Evolutionary conservation across 2,797 vertebrate genomes (phyloP).

Genomic region (Intellagama lesueurii): DNA sequence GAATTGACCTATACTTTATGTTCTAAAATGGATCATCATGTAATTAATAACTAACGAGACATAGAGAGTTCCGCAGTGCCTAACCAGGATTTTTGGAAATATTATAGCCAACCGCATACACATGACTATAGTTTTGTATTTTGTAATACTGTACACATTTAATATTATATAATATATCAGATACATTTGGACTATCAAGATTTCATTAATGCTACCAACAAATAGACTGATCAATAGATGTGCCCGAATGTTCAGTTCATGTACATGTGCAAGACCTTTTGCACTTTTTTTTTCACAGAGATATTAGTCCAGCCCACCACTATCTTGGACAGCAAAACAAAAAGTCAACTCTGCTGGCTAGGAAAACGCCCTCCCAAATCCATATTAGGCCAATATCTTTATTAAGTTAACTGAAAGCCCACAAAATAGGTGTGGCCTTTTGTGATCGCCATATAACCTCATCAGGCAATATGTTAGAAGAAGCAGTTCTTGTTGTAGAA

Average conservation of each 20-base stretch:
- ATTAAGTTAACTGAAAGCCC: not conserved
- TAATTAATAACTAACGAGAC: not conserved
- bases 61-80: not conserved
- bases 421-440: not conserved
- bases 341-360: not conserved
- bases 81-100: not conserved
- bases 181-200: no score
- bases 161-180: no score
- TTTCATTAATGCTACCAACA: no score
- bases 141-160: no score
- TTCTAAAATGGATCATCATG: not conserved
- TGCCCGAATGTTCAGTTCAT: no score
- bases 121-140: no score
- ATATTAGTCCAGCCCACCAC: not conserved
- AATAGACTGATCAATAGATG: no score
- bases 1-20: not conserved
- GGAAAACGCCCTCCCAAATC: not conserved
- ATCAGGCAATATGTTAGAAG: not conserved
- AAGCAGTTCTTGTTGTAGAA: not conserved
- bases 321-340: not conserved
- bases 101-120: no score
- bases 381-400: not conserved
- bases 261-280: not conserved
- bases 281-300: not conserved
- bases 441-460: not conserved